Base-by-base conservation (phyloP, 2,888 invertebrate genomes). In the Tineola bisselliella region DNA sequence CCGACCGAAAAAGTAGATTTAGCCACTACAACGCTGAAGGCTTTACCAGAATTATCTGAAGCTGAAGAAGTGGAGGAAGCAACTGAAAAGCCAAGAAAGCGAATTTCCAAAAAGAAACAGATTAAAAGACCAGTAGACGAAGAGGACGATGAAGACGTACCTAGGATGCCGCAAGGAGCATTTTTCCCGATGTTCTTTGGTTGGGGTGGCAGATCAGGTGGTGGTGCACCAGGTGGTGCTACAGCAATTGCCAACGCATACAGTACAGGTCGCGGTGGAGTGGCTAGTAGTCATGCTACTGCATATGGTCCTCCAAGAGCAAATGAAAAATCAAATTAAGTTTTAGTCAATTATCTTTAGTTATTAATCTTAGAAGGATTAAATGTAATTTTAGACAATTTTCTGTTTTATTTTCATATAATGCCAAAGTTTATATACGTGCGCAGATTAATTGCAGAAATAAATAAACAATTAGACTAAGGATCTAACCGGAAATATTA, bases 221-320 rank as follows among this genome's bases (percentile, higher is more conserved):
- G 81, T 0, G 80, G 81, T 17, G 79, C 80, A n/a, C 87, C 89
- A 0, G 90, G 90, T 3, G 88, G 89, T 0, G 89, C 91, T 11
- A 91, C 91, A 0, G 92, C 92, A 1, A 89, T 93, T 15, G 92
- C 93, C 30, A 93, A 93, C 70, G 91, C 92, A 62, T 92, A 90
- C 72, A 92, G 92, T 70, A 92, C 92, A 0, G 90, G 91, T 1
- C 89, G 89, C 64, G 91, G 92, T 2, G 92, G 92, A 0, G 90
- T 92, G 1, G 92, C 92, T 11, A 91, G 89, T 62, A 92, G 92
- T 65, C 91, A 92, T 65, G 92, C 93, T 0, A 92, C 92, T 0
- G 91, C 92, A 0, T 92, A 91, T 69, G 92, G 92, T 3, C 88
- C 89, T 57, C 89, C 90, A 0, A 77, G 89, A 70, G 79, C 83